Percentiles rank a stretch among this genome's conserved stretches.
Conservation (phyloP, 2,113 vertebrate species). For the Notothenia rossii region DNA sequence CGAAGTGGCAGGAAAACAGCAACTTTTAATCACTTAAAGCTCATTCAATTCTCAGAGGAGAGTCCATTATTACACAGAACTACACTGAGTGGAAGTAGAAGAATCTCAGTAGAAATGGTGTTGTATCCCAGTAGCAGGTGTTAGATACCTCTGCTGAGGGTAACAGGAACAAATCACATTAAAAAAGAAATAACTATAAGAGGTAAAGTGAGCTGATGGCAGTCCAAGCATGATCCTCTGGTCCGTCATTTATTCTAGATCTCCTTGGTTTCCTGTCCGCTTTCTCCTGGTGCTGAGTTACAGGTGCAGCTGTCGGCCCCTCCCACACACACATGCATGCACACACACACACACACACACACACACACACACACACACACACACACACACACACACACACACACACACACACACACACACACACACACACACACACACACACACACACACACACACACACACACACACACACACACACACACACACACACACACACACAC, state of each 20-base stretch:
- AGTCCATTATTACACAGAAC: not conserved
- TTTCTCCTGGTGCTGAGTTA: constrained; percentile 30
- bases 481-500: constrained; percentile 35
- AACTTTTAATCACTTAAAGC: constrained; percentile 21
- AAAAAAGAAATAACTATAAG: not conserved
- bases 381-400: constrained; percentile 42
- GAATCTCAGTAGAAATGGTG: not conserved
- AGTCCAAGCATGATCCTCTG: not conserved
- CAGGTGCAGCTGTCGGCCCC: constrained; percentile 51
- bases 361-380: constrained; percentile 1
- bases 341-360: constrained; percentile 4
- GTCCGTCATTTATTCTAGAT: not conserved
- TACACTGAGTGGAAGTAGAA: not conserved
- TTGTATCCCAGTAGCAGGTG: not conserved
- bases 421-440: not conserved
- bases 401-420: constrained; percentile 40
- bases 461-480: constrained; percentile 36
- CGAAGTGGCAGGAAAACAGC: not conserved
- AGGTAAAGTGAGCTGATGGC: not conserved
- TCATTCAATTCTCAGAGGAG: not conserved
- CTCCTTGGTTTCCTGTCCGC: constrained; percentile 7
- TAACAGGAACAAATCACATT: not conserved
- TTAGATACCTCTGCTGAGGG: not conserved
- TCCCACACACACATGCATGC: constrained; percentile 49
- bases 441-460: constrained; percentile 23